Evolutionary conservation across 2,797 vertebrate species (phyloP), one percentile per base, ranked within the genome.

Genomic region (Antrozous pallidus): DNA sequence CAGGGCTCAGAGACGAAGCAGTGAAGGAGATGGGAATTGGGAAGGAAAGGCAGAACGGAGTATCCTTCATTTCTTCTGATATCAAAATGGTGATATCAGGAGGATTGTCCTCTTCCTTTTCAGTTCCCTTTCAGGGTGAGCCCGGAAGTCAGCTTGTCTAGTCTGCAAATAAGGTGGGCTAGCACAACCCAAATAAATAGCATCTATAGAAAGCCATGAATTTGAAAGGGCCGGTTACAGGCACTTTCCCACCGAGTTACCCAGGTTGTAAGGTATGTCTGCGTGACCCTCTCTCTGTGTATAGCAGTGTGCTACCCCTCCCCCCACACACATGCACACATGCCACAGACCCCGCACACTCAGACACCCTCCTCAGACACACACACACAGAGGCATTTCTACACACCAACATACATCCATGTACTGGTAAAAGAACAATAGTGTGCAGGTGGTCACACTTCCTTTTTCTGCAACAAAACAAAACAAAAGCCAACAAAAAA

Each of bases 391-490:
- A 98, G 96, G 96, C 88, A 96, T 97, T 90, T 86, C 94, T 33
- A 94, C 89, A 92, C 22, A 9, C 7, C 8, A 70, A 13, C 31
- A 38, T 33, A 71, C 73, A 84, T 93, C 88, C 63, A 73, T 20
- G 69, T 90, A 36, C 74, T 38, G 92, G 95, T 95, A 94, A 98
- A 97, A 96, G 95, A 96, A 97, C 95, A 94, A 84, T 88, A 94
- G 81, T 94, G 97, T 97, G 98, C 97, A 97, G 98, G 97, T 98
- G 97, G 96, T 96, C 96, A 98, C 97, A 96, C 96, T 97, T 98
- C 98, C 97, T 97, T 98, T 97, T 98, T 98, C 98, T 98, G 98
- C 63, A 96, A 98, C 98, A 98, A 98, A 97, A 97, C 97, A 97
- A 61, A 31, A 61, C 28, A 96, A 98, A 98, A 97, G 88, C 97